A percentile compares a stretch with the other conserved stretches of the same genome.
phyloP scores from a whole-genome alignment of 53 echinoderm and acorn worm species.

The Echinometra lucunter region DNA sequence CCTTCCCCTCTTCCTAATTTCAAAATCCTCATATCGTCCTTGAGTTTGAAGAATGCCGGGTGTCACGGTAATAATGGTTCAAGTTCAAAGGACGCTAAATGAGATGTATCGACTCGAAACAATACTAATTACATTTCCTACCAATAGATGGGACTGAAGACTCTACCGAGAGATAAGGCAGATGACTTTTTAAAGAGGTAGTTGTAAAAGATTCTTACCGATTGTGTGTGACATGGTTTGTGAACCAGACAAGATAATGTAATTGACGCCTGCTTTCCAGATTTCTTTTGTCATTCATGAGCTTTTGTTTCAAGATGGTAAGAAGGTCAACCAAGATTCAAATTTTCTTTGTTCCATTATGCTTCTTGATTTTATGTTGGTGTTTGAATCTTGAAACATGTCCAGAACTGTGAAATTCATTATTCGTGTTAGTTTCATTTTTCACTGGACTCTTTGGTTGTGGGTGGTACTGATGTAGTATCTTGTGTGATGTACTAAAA shows the following conservation, averaged over 20 bases:
- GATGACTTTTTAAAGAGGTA: not conserved
- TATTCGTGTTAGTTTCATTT: no score
- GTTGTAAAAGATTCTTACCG: not conserved
- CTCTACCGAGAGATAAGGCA: not conserved
- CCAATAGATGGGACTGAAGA: not conserved
- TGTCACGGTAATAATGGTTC: constrained; percentile 10
- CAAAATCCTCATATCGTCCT: constrained; percentile 11
- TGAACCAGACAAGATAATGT: constrained; percentile 28
- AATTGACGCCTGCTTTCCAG: constrained; percentile 30
- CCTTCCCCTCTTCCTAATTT: constrained; percentile 2
- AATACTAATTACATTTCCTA: constrained; percentile 55
- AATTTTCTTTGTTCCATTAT: not conserved
- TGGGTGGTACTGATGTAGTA: no score
- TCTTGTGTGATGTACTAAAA: no score
- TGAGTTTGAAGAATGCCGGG: not conserved
- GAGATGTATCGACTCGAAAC: constrained; percentile 28
- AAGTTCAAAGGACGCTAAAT: constrained; percentile 27
- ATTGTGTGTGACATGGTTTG: constrained; percentile 40
- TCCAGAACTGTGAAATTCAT: no score
- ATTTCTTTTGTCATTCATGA: constrained; percentile 32
- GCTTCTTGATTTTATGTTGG: no score
- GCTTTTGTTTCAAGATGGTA: constrained; percentile 22
- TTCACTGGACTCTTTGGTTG: no score
- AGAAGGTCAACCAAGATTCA: not conserved
- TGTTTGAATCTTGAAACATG: no score